Conservation (phyloP, 2,888 invertebrate genomes). For the Philonicus albiceps region DNA sequence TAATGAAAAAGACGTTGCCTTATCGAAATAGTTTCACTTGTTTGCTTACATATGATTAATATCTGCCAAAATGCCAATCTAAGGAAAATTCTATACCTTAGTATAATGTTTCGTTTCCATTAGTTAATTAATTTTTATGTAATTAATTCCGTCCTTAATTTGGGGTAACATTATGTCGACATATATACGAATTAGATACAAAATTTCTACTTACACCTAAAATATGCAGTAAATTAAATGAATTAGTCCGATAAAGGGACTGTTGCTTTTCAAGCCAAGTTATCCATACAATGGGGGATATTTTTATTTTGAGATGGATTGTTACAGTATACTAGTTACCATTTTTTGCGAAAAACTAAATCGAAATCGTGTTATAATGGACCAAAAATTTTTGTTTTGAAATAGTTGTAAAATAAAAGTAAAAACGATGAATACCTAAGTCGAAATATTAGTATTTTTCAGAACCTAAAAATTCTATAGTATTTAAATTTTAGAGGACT, state of each 20-base stretch:
- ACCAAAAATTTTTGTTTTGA: too few species aligned
- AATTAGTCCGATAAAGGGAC: not conserved
- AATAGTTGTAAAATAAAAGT: too few species aligned
- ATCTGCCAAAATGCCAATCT: not conserved
- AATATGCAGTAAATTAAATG: not conserved
- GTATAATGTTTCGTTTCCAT: not conserved
- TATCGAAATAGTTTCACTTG: not conserved
- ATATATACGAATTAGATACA: not conserved
- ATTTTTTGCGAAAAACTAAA: too few species aligned
- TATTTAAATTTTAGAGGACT: too few species aligned
- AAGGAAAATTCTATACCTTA: not conserved
- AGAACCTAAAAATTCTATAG: too few species aligned
- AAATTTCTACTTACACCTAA: not conserved
- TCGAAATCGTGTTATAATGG: too few species aligned
- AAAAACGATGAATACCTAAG: too few species aligned
- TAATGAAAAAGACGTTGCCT: not conserved
- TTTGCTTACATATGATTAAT: not conserved
- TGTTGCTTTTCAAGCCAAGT: too few species aligned
- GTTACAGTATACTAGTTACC: not conserved
- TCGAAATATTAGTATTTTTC: too few species aligned
- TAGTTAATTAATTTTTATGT: not conserved
- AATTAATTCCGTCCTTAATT: not conserved
- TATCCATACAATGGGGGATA: not conserved
- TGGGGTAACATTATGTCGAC: not conserved
- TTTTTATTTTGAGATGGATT: not conserved